Evolutionary conservation across 2,113 vertebrate genomes (phyloP).

Genomic region (Corvus moneduloides): DNA sequence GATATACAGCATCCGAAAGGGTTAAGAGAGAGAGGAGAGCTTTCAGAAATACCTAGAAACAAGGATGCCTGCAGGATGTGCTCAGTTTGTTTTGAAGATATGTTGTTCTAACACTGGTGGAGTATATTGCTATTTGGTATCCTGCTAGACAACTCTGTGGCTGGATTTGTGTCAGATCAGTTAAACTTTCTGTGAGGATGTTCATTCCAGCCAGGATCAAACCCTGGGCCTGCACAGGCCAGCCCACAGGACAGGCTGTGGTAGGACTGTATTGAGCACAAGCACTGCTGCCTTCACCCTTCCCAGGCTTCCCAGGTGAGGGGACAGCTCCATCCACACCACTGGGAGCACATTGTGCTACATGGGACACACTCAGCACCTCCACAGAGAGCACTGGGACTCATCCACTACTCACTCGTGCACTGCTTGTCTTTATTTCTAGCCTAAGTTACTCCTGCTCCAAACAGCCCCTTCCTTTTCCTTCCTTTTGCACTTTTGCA

Average conservation of each 20-base stretch:
- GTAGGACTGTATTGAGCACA: neutral
- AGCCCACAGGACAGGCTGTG: neutral
- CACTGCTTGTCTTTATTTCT: neutral
- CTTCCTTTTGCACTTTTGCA: neutral
- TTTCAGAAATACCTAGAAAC: conserved; percentile 10
- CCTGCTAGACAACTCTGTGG: neutral
- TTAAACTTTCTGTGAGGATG: neutral
- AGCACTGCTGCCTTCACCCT: neutral
- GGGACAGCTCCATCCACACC: neutral
- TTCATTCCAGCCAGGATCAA: neutral
- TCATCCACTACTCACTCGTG: accelerated
- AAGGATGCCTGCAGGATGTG: neutral
- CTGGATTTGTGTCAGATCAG: neutral
- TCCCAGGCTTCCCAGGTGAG: neutral
- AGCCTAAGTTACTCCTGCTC: neutral
- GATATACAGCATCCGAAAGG: neutral
- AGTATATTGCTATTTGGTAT: neutral
- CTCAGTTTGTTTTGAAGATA: neutral
- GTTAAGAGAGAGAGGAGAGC: neutral
- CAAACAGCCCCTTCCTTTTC: neutral
- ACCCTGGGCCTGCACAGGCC: neutral
- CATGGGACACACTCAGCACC: accelerated
- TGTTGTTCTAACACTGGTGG: neutral
- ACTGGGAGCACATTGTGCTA: accelerated
- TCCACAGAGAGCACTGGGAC: neutral